Evolutionary conservation across 2,888 invertebrate species (phyloP).

Genomic region (Sicus ferrugineus): DNA sequence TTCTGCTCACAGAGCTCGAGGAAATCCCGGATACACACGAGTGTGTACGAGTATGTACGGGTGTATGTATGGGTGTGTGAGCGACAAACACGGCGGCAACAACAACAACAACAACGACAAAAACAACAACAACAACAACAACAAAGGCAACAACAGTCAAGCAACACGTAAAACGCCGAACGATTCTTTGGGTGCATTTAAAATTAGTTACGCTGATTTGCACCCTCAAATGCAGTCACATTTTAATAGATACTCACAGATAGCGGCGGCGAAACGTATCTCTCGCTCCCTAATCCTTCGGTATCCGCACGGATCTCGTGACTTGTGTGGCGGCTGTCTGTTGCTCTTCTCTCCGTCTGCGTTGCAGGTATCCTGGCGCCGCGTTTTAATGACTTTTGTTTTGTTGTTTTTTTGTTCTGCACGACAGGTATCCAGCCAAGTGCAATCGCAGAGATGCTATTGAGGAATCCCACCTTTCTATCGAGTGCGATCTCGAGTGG

Average conservation of each 20-base stretch:
- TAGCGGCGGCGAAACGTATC: not conserved
- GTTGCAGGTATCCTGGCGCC: slow-evolving; percentile 59
- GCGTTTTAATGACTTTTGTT: slow-evolving; percentile 36
- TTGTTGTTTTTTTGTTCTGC: slow-evolving; percentile 2
- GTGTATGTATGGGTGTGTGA: too few species aligned
- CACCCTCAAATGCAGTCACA: not conserved
- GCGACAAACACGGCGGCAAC: not conserved
- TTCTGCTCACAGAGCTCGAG: too few species aligned
- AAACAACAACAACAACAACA: not conserved
- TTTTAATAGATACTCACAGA: not conserved
- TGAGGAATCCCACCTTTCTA: slow-evolving; percentile 20
- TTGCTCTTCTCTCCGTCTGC: slow-evolving; percentile 38
- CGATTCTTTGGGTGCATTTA: not conserved
- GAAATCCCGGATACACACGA: too few species aligned
- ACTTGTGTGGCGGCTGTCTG: slow-evolving; percentile 1
- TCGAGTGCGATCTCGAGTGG: not conserved
- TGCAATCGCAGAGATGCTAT: slow-evolving; percentile 35
- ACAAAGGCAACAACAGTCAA: not conserved
- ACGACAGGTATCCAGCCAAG: slow-evolving; percentile 24
- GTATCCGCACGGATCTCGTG: not conserved
- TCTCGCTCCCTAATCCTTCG: not conserved
- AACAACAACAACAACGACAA: not conserved
- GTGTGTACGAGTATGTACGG: too few species aligned
- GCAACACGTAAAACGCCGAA: not conserved
- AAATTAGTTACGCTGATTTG: not conserved